These are phyloP conservation scores for Melierax canorus DNA, from an alignment of 2,113 vertebrate genomes.

Conservation along the genomic window DNA sequence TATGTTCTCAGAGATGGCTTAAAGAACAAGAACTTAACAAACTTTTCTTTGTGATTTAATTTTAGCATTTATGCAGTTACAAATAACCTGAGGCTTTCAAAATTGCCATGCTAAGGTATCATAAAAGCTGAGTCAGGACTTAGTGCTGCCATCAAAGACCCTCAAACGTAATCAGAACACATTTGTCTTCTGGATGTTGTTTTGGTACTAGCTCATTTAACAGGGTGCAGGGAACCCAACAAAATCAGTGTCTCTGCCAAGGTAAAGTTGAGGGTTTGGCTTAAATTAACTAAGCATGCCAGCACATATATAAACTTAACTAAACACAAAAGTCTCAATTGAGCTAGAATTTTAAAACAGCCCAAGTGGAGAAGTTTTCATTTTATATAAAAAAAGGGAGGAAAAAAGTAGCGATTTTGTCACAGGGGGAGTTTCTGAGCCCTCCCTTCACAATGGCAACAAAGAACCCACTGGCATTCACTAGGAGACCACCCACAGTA, in stretches of 20 bases:
- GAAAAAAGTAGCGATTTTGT: neutral
- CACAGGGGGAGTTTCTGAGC: neutral
- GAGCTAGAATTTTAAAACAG: slow-evolving; percentile 17
- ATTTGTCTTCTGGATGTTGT: slow-evolving; percentile 11
- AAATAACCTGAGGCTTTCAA: neutral
- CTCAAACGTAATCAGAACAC: neutral
- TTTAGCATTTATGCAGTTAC: neutral
- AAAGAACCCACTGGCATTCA: neutral
- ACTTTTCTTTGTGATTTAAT: neutral
- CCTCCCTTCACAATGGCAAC: neutral
- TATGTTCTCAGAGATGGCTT: neutral
- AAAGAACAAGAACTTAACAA: neutral
- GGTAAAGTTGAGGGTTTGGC: slow-evolving; percentile 49
- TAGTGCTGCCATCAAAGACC: neutral
- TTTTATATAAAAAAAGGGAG: neutral
- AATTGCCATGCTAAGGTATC: neutral
- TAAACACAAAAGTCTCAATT: neutral
- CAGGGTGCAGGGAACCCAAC: slow-evolving; percentile 25
- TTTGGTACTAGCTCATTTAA: slow-evolving; percentile 28
- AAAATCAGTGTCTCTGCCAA: slow-evolving; percentile 46
- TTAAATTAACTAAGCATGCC: slow-evolving; percentile 18
- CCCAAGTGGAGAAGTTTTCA: neutral
- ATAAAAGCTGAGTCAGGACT: slow-evolving; percentile 27
- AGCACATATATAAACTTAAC: slow-evolving; percentile 51
- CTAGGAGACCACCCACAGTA: neutral